Evolutionary conservation across 2,888 invertebrate genomes (phyloP).

Genomic region (Noctuana brunneofusca): DNA sequence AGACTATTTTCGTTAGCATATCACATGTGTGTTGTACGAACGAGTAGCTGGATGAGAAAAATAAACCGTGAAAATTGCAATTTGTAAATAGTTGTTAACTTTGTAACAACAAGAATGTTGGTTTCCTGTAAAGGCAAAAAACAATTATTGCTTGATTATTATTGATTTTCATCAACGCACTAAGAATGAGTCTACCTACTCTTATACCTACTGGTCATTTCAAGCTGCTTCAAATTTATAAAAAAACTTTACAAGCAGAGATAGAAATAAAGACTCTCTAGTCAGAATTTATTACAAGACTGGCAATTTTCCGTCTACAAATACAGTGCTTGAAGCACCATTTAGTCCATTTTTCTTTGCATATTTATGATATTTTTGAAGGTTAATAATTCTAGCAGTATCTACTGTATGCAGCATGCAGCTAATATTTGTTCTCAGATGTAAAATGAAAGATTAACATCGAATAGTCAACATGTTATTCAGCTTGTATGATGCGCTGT

Average conservation of each 20-base stretch:
- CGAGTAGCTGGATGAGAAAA: constrained; percentile 57
- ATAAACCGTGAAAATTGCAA: constrained; percentile 38
- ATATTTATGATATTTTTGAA: constrained; percentile 79
- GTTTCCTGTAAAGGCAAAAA: not conserved
- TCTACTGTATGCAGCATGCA: constrained; percentile 43
- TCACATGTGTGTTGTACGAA: constrained; percentile 55
- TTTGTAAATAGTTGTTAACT: not conserved
- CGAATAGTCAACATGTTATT: not conserved
- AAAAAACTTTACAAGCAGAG: not conserved
- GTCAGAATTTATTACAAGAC: not conserved
- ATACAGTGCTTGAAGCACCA: constrained; percentile 68
- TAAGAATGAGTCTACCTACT: not conserved
- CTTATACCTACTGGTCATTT: not conserved
- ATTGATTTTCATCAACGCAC: not conserved
- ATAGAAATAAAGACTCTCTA: not conserved
- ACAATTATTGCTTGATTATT: not conserved
- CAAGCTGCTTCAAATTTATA: not conserved
- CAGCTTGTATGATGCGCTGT: no score
- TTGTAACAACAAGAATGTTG: no score
- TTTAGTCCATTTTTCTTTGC: constrained; percentile 70
- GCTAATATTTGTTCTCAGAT: constrained; percentile 63
- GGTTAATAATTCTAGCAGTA: constrained; percentile 65
- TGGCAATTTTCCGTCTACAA: constrained; percentile 73
- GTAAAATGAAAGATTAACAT: constrained; percentile 19
- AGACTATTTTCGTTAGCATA: constrained; percentile 68